Conservation (phyloP, 2,888 invertebrate genomes). For the Mayetiola destructor region DNA sequence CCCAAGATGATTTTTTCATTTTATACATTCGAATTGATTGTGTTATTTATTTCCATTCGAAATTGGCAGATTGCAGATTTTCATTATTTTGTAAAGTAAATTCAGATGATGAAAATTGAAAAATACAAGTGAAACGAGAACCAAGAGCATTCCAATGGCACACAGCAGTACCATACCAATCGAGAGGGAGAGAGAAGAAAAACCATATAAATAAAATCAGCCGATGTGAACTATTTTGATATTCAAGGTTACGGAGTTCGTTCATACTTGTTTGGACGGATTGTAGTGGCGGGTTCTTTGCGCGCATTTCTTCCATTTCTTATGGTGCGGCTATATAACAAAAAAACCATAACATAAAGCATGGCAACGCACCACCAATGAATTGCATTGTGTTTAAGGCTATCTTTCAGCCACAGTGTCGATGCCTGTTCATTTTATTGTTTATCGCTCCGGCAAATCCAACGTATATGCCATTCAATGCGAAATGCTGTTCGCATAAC, state of each 20-base stretch:
- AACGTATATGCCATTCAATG: no score
- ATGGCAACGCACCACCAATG: no score
- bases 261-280: conserved; percentile 3
- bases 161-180: background rate
- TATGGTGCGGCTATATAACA: no score
- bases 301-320: background rate
- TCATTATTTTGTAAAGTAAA: background rate
- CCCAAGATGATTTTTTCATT: no score
- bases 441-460: background rate
- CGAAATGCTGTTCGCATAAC: no score
- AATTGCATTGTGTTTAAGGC: no score
- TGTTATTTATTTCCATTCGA: no score
- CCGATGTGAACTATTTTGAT: conserved; percentile 11
- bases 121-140: conserved; percentile 1
- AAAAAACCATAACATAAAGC: background rate
- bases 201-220: conserved; percentile 2
- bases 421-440: no score
- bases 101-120: background rate
- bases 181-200: no score
- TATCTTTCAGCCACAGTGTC: no score
- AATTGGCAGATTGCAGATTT: no score
- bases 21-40: no score
- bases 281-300: background rate
- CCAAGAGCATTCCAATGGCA: background rate
- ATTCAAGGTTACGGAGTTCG: conserved; percentile 12